Evolutionary conservation across 2,113 vertebrate genomes (phyloP).

Genomic region (Trichomycterus rosablanca): DNA sequence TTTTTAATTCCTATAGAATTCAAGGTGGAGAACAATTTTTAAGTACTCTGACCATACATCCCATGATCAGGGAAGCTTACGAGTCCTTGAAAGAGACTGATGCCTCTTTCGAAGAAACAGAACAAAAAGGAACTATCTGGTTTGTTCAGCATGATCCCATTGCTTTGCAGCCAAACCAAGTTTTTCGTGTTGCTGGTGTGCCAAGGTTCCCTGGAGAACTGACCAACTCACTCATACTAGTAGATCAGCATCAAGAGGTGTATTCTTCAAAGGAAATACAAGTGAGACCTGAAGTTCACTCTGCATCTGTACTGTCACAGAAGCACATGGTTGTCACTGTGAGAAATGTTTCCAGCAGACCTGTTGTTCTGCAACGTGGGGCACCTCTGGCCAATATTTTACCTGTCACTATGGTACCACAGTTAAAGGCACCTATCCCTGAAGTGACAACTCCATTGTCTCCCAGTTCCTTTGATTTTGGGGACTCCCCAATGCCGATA

Average conservation of each 20-base stretch:
- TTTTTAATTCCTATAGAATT: slow-evolving; percentile 18
- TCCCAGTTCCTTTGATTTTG: slow-evolving; percentile 20
- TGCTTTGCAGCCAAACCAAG: not conserved
- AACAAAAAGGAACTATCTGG: slow-evolving; percentile 32
- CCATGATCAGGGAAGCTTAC: slow-evolving; percentile 24
- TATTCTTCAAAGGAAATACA: not conserved
- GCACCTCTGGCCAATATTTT: no score
- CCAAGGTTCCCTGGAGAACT: slow-evolving; percentile 12
- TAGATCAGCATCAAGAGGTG: slow-evolving; percentile 6
- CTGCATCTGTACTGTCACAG: slow-evolving; percentile 3
- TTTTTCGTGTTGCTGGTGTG: not conserved
- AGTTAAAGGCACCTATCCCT: no score
- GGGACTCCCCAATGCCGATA: slow-evolving; percentile 16
- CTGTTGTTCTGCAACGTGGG: no score
- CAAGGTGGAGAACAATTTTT: slow-evolving; percentile 27
- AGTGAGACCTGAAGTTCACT: slow-evolving; percentile 31
- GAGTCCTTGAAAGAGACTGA: not conserved
- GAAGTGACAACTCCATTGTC: not conserved
- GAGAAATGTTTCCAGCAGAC: slow-evolving; percentile 10
- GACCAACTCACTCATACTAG: not conserved
- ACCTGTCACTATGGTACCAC: no score
- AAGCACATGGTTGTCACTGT: slow-evolving; percentile 4
- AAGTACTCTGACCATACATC: slow-evolving; percentile 19
- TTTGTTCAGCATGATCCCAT: slow-evolving; percentile 6
- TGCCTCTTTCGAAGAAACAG: not conserved